A percentile compares a stretch with the other conserved stretches of the same genome.
These are phyloP conservation scores for Sinocyclocheilus rhinocerous DNA, from an alignment of 2,113 vertebrate genomes.

Conservation along the genomic window DNA sequence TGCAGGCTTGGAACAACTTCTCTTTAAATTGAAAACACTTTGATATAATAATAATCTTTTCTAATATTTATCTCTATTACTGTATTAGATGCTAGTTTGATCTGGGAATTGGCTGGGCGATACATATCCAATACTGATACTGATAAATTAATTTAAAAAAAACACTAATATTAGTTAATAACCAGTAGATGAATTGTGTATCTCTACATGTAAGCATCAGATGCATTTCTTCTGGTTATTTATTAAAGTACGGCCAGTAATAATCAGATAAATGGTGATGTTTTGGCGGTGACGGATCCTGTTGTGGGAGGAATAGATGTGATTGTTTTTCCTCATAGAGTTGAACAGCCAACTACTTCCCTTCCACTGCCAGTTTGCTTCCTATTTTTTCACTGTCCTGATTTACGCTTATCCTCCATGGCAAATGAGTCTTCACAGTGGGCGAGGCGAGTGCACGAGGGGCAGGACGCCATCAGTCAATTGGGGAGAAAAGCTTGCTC, in stretches of 20 bases:
- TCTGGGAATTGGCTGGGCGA: too few species aligned
- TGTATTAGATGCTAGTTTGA: too few species aligned
- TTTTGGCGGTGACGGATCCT: background rate
- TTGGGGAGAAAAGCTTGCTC: constrained; percentile 37
- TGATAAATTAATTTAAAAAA: background rate
- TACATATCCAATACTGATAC: background rate
- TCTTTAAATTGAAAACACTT: too few species aligned
- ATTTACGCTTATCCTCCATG: constrained; percentile 45
- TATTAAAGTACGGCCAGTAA: background rate
- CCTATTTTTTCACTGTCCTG: constrained; percentile 38
- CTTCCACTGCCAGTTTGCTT: constrained; percentile 36
- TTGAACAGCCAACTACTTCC: constrained; percentile 17
- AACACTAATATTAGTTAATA: background rate
- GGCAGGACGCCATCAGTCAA: constrained; percentile 36
- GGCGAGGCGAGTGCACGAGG: background rate
- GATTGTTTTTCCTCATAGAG: constrained; percentile 17
- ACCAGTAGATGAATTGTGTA: background rate
- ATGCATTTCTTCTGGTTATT: background rate
- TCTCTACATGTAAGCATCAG: background rate
- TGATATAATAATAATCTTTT: too few species aligned
- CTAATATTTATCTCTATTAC: too few species aligned
- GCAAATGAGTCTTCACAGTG: constrained; percentile 40
- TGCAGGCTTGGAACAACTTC: too few species aligned
- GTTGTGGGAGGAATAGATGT: constrained; percentile 13
- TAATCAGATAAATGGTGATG: constrained; percentile 12